Percentiles rank a stretch among this genome's conserved stretches.
Evolutionary conservation across 2,888 invertebrate species (phyloP).

Genomic region (Agrypnus murinus): DNA sequence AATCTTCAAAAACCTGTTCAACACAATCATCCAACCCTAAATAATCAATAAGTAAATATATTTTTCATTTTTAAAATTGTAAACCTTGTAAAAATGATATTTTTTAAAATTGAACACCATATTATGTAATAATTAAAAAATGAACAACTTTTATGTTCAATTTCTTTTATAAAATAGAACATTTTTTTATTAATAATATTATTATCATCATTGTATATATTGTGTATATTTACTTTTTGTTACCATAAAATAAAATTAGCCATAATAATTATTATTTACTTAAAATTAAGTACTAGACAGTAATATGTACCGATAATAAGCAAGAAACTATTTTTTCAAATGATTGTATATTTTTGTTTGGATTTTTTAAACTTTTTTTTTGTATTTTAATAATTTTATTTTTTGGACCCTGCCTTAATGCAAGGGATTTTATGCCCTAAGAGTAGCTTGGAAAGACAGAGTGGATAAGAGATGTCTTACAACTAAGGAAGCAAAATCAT

Average conservation of each 20-base stretch:
- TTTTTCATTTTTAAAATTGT: neutral
- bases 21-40: neutral
- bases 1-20: too few species aligned
- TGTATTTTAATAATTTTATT: too few species aligned
- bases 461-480: slow-evolving; percentile 67
- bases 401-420: slow-evolving; percentile 67
- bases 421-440: slow-evolving; percentile 53
- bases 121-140: neutral
- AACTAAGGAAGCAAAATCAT: slow-evolving; percentile 58
- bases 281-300: slow-evolving; percentile 43
- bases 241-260: slow-evolving; percentile 21
- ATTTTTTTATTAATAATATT: neutral
- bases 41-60: neutral
- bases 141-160: too few species aligned
- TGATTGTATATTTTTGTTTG: slow-evolving; percentile 59
- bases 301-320: slow-evolving; percentile 43
- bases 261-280: too few species aligned
- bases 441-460: slow-evolving; percentile 68
- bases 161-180: neutral
- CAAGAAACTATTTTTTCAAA: slow-evolving; percentile 50
- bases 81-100: slow-evolving; percentile 5
- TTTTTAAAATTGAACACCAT: neutral
- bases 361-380: too few species aligned
- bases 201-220: neutral
- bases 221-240: neutral